Base-by-base conservation (phyloP, 2,113 vertebrate species). In the Pogona vitticeps region DNA sequence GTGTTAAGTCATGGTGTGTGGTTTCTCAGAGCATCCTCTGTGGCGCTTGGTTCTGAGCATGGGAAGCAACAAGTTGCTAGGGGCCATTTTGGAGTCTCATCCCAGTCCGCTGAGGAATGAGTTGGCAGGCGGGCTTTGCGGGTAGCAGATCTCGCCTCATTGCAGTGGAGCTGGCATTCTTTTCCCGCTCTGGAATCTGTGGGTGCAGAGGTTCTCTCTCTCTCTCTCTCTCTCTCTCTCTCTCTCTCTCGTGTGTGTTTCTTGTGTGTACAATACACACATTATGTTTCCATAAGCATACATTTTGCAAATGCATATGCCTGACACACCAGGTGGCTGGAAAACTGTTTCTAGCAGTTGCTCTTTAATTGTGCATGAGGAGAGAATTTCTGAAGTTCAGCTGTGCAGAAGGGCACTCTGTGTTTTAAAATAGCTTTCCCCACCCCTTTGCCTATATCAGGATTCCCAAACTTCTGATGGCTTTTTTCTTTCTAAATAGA, bases 341-440 rank as follows among this genome's bases (percentile, higher is more conserved):
- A 38, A 83, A 83, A 83, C 46, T 59, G 46, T 83, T 71, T 36
- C 70, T 83, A 12, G 68, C 68, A 75, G 82, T 61, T 83, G 70
- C 82, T 73, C 70, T 61, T 83, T 73, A 73, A 83, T 83, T 73
- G 82, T 73, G 52, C 82, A 31, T 31, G 33, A 73, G 56, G 82
- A 40, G 33, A 40, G n/a, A 73, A 73, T 36, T 15, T 38, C 38
- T 28, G 14, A 83, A 61, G 33, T 73, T 83, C 67, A 31, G 23
- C 71, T 73, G 33, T 31, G 23, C 59, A 28, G 56, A 20, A 31
- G 33, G 33, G 13, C 46, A 40, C 14, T 5, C 8, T 18, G 38
- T 42, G 15, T 33, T 71, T 82, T 33, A 70, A 71, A 71, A 56
- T 70, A 56, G 20, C 21, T 8, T 40, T 38, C 36, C 20, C 1